phyloP scores from a whole-genome alignment of 2,113 vertebrate species.

The Sorex araneus region DNA sequence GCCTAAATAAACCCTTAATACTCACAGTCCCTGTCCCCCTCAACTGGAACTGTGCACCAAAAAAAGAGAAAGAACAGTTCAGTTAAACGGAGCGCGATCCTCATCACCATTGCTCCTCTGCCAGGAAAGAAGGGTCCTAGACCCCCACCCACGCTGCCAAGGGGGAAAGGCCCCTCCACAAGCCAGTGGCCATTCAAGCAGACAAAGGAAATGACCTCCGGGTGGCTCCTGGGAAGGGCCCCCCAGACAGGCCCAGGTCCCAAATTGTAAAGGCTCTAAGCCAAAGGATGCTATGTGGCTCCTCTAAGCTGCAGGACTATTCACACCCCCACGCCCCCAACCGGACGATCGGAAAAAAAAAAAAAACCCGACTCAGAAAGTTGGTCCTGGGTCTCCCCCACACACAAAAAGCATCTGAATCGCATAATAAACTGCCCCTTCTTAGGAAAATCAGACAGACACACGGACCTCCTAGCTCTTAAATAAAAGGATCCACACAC shows the following conservation, averaged over 20 bases:
- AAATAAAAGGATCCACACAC: neutral
- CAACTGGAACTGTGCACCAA: neutral
- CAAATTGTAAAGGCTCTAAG: constrained; percentile 34
- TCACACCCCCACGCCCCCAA: neutral
- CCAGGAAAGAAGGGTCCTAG: neutral
- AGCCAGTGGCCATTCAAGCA: neutral
- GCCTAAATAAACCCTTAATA: neutral
- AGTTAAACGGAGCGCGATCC: neutral
- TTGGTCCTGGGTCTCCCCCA: neutral
- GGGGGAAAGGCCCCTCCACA: constrained; percentile 33
- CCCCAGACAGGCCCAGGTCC: neutral
- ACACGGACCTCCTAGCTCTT: neutral
- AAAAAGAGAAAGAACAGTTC: neutral
- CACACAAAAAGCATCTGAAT: constrained; percentile 20
- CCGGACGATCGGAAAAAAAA: neutral
- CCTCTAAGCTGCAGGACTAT: neutral
- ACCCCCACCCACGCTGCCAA: neutral
- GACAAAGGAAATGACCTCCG: neutral
- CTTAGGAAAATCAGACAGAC: constrained; percentile 63
- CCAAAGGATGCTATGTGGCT: neutral
- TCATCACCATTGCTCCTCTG: neutral
- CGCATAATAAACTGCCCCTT: constrained; percentile 57
- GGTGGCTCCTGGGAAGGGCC: neutral
- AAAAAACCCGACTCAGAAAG: constrained; percentile 5
- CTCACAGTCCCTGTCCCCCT: neutral